Conservation (phyloP, 2,113 vertebrate species). For the Electrona antarctica region DNA sequence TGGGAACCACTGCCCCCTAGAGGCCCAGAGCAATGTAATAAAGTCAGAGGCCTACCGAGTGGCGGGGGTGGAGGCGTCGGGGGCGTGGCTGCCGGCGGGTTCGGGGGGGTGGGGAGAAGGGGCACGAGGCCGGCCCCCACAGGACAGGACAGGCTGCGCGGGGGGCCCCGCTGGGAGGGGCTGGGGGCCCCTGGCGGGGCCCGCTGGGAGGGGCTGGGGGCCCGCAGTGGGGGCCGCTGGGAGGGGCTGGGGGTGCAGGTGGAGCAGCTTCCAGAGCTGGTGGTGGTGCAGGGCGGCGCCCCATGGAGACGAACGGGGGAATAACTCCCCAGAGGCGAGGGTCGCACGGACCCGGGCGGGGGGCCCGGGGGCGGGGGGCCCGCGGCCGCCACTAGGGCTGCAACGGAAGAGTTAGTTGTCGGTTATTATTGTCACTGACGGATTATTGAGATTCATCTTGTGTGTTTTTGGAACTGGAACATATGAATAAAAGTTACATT, state of each 20-base stretch:
- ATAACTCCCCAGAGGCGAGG: conserved; percentile 93
- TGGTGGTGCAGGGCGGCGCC: conserved; percentile 52
- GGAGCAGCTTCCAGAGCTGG: conserved; percentile 81
- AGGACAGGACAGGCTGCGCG: conserved; percentile 81
- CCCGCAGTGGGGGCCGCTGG: conserved; percentile 74
- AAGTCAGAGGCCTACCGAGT: no score
- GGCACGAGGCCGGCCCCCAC: conserved; percentile 74
- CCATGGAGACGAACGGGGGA: conserved; percentile 87
- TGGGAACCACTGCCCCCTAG: no score
- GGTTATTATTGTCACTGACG: no score
- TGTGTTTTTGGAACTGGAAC: no score
- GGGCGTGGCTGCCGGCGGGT: conserved; percentile 31
- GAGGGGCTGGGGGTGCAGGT: conserved; percentile 82
- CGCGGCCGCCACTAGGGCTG: not conserved
- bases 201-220: conserved; percentile 78
- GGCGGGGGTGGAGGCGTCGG: conserved; percentile 53
- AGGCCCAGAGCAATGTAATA: no score
- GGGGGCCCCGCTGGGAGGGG: conserved; percentile 50
- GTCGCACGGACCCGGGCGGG: conserved; percentile 82
- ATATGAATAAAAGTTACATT: no score
- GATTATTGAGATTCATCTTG: no score
- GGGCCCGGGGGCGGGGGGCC: conserved; percentile 7
- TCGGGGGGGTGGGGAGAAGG: conserved; percentile 55
- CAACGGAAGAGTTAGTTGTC: no score
- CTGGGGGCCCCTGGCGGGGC: conserved; percentile 42